Conservation (phyloP, 2,888 invertebrate genomes). For the Standfussiana lucernea region DNA sequence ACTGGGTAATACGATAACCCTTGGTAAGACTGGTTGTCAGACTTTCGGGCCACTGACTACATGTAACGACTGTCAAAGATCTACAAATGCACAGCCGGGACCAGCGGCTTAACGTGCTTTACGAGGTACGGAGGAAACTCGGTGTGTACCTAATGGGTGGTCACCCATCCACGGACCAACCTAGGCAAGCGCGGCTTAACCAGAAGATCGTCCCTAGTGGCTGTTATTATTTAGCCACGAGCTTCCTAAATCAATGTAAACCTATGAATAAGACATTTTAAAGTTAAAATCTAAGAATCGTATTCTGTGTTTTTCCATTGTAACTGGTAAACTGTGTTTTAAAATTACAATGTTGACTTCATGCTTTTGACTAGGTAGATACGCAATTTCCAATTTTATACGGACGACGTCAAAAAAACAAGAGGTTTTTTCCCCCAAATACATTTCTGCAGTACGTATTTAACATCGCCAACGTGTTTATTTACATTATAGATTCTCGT, state of each 20-base stretch:
- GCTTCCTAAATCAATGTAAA: neutral
- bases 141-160: neutral
- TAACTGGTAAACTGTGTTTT: neutral
- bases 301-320: constrained; percentile 2
- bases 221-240: neutral
- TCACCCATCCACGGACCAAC: neutral
- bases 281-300: neutral
- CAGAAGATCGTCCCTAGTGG: neutral
- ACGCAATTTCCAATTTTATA: neutral
- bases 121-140: too few species aligned
- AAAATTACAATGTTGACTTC: neutral
- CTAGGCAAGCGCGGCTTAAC: neutral
- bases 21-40: too few species aligned
- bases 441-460: neutral
- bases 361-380: neutral
- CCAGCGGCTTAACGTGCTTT: too few species aligned
- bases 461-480: neutral
- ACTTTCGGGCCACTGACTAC: too few species aligned
- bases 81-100: too few species aligned
- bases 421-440: neutral
- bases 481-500: neutral
- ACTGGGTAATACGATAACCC: too few species aligned
- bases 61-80: too few species aligned
- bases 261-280: neutral
- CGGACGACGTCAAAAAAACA: neutral